phyloP scores from a whole-genome alignment of 2,113 vertebrate genomes.

The Grallaria varia region DNA sequence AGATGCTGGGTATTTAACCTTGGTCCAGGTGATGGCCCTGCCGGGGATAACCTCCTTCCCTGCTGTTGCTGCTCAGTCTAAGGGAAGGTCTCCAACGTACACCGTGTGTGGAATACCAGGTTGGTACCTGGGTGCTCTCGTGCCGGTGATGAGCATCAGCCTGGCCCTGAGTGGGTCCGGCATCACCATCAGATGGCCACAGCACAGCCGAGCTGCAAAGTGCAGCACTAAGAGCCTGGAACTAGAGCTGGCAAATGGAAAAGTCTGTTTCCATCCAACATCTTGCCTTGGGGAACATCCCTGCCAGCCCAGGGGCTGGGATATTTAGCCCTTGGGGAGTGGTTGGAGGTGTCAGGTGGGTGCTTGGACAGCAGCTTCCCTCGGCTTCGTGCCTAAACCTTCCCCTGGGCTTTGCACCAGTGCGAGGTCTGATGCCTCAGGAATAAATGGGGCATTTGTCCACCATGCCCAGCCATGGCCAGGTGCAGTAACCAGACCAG shows the following conservation, averaged over 20 bases:
- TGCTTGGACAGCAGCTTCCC: accelerated
- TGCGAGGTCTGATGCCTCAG: accelerated
- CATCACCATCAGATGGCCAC: accelerated
- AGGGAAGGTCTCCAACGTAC: not conserved
- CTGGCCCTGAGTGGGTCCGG: accelerated
- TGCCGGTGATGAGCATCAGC: accelerated
- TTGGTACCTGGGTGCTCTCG: not conserved
- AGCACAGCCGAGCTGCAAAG: not conserved
- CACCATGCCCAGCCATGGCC: accelerated
- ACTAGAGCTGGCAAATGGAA: not conserved
- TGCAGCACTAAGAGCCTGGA: not conserved
- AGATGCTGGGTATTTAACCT: not conserved
- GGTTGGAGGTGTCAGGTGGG: not conserved
- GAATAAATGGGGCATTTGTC: not conserved
- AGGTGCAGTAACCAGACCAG: not conserved
- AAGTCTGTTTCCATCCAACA: accelerated
- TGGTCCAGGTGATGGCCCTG: accelerated
- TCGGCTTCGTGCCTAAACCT: accelerated
- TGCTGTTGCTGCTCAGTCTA: accelerated
- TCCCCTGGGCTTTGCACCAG: accelerated
- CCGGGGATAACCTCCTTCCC: not conserved
- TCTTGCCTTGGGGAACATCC: not conserved
- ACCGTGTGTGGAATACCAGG: accelerated
- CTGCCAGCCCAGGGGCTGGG: not conserved
- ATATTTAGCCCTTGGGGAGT: accelerated